Conservation (phyloP, 2,797 vertebrate species). For the Cryptoblepharus egeriae region DNA sequence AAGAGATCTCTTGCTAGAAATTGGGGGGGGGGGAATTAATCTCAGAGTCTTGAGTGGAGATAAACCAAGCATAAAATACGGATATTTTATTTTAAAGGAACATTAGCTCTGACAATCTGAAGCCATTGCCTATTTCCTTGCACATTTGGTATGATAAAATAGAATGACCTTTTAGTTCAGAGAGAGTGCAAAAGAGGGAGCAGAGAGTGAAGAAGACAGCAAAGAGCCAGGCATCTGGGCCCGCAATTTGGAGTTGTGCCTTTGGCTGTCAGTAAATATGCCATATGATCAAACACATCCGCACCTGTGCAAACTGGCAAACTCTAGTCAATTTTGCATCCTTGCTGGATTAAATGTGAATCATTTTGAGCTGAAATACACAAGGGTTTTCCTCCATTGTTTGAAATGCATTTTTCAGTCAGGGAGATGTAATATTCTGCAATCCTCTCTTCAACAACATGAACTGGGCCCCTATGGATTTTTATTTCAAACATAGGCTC, state of each 20-base stretch:
- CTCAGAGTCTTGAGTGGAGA: neutral
- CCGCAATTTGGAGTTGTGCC: constrained; percentile 66
- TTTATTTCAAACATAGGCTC: neutral
- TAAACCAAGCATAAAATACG: constrained; percentile 4
- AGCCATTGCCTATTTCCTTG: constrained; percentile 6
- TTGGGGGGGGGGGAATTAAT: constrained; percentile 1
- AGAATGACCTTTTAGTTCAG: constrained; percentile 10
- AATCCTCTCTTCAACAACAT: neutral
- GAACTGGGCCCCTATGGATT: neutral
- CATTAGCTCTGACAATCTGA: neutral
- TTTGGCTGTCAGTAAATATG: constrained; percentile 62
- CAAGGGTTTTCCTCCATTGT: neutral
- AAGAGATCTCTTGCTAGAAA: constrained; percentile 36
- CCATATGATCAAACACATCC: constrained; percentile 61
- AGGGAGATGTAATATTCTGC: neutral
- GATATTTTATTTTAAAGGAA: constrained; percentile 12
- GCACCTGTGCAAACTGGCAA: constrained; percentile 64
- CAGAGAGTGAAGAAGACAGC: constrained; percentile 9
- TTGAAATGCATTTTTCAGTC: neutral
- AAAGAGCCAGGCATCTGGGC: constrained; percentile 60
- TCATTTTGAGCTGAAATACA: constrained; percentile 31
- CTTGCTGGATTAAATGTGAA: constrained; percentile 26
- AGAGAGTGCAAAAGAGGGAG: neutral
- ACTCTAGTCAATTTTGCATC: constrained; percentile 28
- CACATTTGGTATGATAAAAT: constrained; percentile 39